These are phyloP conservation scores for Dipodomys stephensi DNA, from an alignment of 2,113 vertebrate genomes.

Conservation along the genomic window DNA sequence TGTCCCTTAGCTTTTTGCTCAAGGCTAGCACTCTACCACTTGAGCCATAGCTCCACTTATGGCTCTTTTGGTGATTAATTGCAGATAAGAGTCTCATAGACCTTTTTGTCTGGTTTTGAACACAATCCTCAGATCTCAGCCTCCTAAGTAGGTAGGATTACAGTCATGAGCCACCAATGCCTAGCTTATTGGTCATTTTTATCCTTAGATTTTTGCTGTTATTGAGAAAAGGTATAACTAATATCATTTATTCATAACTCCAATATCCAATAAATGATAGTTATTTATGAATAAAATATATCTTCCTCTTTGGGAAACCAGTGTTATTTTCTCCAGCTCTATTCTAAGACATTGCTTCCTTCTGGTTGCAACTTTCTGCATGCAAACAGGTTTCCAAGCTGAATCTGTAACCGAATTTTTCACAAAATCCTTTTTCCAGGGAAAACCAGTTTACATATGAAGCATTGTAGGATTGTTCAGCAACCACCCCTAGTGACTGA, in stretches of 20 bases:
- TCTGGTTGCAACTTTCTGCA: neutral
- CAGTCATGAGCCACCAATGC: too few species aligned
- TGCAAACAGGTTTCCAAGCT: neutral
- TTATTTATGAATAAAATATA: too few species aligned
- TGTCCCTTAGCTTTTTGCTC: too few species aligned
- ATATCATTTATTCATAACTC: too few species aligned
- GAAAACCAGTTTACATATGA: neutral
- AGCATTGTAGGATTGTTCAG: neutral
- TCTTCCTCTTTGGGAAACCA: neutral
- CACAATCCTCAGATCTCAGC: too few species aligned
- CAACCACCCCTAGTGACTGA: neutral
- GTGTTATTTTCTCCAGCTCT: neutral
- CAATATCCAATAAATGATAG: too few species aligned
- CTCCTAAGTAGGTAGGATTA: too few species aligned
- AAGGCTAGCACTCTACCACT: too few species aligned
- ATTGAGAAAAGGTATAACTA: neutral
- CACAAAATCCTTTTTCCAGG: neutral
- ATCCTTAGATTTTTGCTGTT: neutral
- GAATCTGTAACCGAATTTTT: neutral
- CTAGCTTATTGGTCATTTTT: neutral
- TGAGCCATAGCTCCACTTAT: too few species aligned
- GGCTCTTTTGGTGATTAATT: too few species aligned
- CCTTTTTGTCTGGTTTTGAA: too few species aligned
- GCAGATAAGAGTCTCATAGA: too few species aligned
- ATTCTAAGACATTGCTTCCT: neutral